Percentiles rank a stretch among this genome's conserved stretches.
phyloP scores from a whole-genome alignment of 1,140 invertebrate species.

The Hyposmocoma kahamanoa region DNA sequence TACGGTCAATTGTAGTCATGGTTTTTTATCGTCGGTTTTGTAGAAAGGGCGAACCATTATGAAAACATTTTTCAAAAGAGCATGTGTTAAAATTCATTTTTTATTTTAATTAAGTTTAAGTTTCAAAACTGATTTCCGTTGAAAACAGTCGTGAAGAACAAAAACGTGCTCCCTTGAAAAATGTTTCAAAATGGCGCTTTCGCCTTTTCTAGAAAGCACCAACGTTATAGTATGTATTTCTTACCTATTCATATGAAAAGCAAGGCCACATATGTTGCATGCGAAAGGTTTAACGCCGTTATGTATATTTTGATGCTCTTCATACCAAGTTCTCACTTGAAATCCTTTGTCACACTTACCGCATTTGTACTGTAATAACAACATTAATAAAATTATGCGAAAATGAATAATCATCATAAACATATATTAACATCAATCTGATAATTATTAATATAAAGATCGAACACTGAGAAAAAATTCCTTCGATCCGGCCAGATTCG shows the following conservation, averaged over 20 bases:
- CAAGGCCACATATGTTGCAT: constrained; percentile 76
- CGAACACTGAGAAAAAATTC: too few species aligned
- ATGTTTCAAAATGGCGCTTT: too few species aligned
- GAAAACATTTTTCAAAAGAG: too few species aligned
- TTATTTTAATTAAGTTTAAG: not conserved
- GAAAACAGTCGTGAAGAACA: constrained; percentile 3
- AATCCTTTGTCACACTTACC: constrained; percentile 70
- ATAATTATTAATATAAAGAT: too few species aligned
- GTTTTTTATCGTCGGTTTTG: too few species aligned
- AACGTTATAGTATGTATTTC: not conserved
- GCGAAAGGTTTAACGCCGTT: constrained; percentile 76
- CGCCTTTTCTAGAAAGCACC: too few species aligned
- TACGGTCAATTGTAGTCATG: not conserved
- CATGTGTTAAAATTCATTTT: not conserved
- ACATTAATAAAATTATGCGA: not conserved
- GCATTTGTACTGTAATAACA: constrained; percentile 65
- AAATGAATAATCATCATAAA: too few species aligned
- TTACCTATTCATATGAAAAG: constrained; percentile 67
- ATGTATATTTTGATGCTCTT: constrained; percentile 77
- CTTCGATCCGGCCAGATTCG: too few species aligned
- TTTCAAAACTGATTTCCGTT: not conserved
- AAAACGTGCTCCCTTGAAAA: too few species aligned
- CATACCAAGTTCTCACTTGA: constrained; percentile 65
- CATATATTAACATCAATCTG: too few species aligned
- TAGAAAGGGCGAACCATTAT: too few species aligned